Evolutionary conservation across 2,888 invertebrate species (phyloP).

Genomic region (Ornithoptera priamus): DNA sequence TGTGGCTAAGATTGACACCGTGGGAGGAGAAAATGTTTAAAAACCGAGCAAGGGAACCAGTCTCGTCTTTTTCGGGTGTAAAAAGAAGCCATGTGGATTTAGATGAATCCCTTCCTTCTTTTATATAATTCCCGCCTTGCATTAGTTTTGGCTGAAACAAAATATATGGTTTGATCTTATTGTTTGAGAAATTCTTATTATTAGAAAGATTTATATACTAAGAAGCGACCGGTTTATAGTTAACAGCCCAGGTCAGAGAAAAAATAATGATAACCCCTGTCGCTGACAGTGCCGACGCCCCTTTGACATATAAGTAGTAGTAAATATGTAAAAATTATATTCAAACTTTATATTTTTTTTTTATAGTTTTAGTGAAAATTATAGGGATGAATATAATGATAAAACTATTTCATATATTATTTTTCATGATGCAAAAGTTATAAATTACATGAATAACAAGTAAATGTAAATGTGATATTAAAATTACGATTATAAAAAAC

Average conservation of each 20-base stretch:
- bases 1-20: constrained; percentile 92
- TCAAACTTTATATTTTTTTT: too few relatives aligned
- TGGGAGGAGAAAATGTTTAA: constrained; percentile 92
- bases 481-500: too few relatives aligned
- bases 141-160: constrained; percentile 85
- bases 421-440: too few relatives aligned
- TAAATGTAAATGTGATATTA: too few relatives aligned
- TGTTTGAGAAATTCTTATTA: too few relatives aligned
- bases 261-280: constrained; percentile 19
- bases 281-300: constrained; percentile 9
- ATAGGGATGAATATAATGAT: too few relatives aligned
- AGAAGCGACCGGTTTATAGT: constrained; percentile 14
- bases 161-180: not conserved
- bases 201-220: not conserved
- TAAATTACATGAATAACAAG: too few relatives aligned
- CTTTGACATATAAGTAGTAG: not conserved
- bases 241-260: constrained; percentile 5
- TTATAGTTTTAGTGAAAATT: too few relatives aligned
- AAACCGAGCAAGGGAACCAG: constrained; percentile 93
- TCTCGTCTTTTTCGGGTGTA: constrained; percentile 90
- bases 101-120: constrained; percentile 86
- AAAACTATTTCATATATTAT: too few relatives aligned
- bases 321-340: too few relatives aligned
- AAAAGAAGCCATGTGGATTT: constrained; percentile 92
- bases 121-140: constrained; percentile 91